Base-by-base conservation (phyloP, 2,888 invertebrate species). In the Oeneis ivallda region DNA sequence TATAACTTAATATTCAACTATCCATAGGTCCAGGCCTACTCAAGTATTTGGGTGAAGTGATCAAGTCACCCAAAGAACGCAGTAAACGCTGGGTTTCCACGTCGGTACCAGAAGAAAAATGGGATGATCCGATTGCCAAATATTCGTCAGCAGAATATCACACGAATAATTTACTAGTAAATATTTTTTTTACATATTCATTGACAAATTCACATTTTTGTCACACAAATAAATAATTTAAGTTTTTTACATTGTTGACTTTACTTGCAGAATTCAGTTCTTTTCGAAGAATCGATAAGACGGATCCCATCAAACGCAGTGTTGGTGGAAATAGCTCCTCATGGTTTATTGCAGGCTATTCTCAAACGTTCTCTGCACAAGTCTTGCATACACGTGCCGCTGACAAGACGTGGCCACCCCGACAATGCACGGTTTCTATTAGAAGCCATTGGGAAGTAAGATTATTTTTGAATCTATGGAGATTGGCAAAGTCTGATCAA, bases 271-370 rank as follows among this genome's bases (percentile, higher is more conserved):
- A 94, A 87, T 65, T 93, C 95, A 0, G 96, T 96, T 7, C 85
- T 95, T 8, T 97, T 97, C 77, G 96, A 97, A 79, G 98, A 98
- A 83, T 96, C 96, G 0, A 91, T 95, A 3, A 88, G 87, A 39
- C 92, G 95, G 75, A 94, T 98, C 59, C 97, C 97, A 0, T 88
- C 93, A 11, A 94, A 96, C 76, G 97, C 98, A 0, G 93, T 98
- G 39, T 90, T 95, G 10, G 94, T 98, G 62, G 98, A 98, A 85
- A 94, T 98, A 67, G 98, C 98, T 0, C 98, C 98, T 0, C 98
- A 98, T 76, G 96, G 97, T 32, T 92, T 98, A 17, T 92, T 98
- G 65, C 98, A 98, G 82, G 96, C 97, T 0, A 96, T 98, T 74
- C 89, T 98, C 10, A 96, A 96, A 77, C 92, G 97, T 56, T 95